Evolutionary conservation across 2,113 vertebrate genomes (phyloP).

Genomic region (Crotophaga sulcirostris): DNA sequence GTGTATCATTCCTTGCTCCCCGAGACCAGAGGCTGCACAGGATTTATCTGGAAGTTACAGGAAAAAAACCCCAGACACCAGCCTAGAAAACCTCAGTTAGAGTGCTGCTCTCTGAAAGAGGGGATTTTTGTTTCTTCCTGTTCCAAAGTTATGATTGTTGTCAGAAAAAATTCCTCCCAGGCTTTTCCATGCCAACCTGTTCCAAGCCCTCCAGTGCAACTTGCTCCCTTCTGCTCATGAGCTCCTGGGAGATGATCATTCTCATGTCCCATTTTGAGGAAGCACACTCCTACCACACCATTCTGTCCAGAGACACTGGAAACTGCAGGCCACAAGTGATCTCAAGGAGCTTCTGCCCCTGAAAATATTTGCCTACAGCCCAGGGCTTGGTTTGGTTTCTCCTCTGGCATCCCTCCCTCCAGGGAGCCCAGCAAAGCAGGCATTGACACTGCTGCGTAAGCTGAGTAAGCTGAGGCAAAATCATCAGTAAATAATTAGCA

Average conservation of each 20-base stretch:
- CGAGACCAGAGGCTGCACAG: accelerated
- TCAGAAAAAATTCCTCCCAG: not conserved
- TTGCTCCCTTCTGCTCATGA: not conserved
- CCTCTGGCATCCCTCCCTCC: accelerated
- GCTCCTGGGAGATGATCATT: not conserved
- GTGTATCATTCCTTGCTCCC: accelerated
- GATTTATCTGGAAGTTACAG: not conserved
- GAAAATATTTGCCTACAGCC: not conserved
- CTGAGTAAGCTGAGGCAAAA: not conserved
- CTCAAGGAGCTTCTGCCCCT: not conserved
- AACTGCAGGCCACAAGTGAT: not conserved
- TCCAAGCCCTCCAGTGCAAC: not conserved
- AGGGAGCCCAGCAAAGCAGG: not conserved
- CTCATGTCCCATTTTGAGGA: not conserved
- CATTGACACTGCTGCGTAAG: not conserved
- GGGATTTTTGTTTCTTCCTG: not conserved
- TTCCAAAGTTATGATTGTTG: not conserved
- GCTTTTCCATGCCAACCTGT: not conserved
- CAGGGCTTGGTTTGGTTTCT: not conserved
- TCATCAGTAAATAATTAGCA: not conserved
- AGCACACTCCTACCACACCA: not conserved
- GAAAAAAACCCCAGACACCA: not conserved
- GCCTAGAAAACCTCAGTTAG: not conserved
- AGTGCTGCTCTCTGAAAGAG: accelerated
- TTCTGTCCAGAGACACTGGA: not conserved